These are phyloP conservation scores for Bombus balteatus DNA, from an alignment of 1,140 invertebrate species.

Conservation along the genomic window DNA sequence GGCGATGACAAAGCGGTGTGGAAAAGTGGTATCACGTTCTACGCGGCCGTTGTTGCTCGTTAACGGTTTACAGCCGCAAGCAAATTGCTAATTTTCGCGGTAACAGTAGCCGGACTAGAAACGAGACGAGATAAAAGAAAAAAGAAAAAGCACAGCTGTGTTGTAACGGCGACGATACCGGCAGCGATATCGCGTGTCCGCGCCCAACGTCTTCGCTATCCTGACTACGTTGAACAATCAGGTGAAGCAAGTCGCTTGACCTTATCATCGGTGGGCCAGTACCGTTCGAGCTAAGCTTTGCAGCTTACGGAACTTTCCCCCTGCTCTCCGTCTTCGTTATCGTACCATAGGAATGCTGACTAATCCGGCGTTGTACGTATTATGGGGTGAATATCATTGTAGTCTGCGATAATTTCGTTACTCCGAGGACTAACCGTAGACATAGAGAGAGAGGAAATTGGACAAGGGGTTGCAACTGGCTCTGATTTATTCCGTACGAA, in stretches of 20 bases:
- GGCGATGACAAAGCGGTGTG: not conserved
- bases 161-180: conserved; percentile 29
- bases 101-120: conserved; percentile 15
- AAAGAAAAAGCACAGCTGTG: not conserved
- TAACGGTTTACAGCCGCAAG: conserved; percentile 39
- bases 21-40: conserved; percentile 5
- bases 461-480: not conserved
- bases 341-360: not conserved
- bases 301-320: conserved; percentile 2
- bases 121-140: not conserved
- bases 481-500: not conserved
- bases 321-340: not conserved
- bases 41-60: conserved; percentile 1
- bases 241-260: conserved; percentile 11
- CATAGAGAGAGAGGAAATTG: not conserved
- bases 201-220: not conserved
- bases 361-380: conserved; percentile 4
- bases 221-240: not conserved
- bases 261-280: conserved; percentile 30
- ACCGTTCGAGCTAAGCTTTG: not conserved
- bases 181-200: conserved; percentile 32
- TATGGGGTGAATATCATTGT: not conserved
- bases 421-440: no score
- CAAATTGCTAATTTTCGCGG: conserved; percentile 55
- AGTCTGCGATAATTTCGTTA: not conserved